Conservation (phyloP, 2,113 vertebrate species). For the Martes martes region DNA sequence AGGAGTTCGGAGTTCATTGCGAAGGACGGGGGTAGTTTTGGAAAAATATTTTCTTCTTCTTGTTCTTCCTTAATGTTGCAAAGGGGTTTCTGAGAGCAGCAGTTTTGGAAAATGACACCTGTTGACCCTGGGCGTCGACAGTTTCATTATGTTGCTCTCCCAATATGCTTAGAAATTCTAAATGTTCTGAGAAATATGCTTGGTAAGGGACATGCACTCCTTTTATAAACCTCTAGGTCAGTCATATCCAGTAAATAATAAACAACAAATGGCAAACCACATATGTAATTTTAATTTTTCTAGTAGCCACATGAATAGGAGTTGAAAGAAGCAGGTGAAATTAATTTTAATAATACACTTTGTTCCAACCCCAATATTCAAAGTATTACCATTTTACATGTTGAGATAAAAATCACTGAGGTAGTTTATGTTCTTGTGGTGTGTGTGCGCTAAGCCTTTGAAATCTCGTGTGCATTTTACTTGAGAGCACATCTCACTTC, state of each 20-base stretch:
- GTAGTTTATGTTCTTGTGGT: neutral
- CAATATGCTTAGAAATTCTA: neutral
- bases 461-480: neutral
- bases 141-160: neutral
- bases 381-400: neutral
- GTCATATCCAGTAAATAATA: neutral
- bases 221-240: neutral
- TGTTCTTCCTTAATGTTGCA: neutral
- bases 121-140: neutral
- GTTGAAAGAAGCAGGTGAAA: neutral
- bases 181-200: neutral
- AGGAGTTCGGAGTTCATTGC: neutral
- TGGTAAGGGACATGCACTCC: neutral
- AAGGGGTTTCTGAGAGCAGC: neutral
- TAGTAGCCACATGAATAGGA: neutral
- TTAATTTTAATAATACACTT: slow-evolving; percentile 17
- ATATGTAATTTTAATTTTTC: neutral
- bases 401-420: neutral
- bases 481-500: neutral
- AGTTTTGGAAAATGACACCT: neutral
- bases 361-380: neutral
- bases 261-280: neutral
- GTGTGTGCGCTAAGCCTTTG: neutral
- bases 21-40: neutral
- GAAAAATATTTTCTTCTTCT: neutral